Evolutionary conservation across 2,797 vertebrate genomes (phyloP), one percentile per base, ranked within the genome.

Genomic region (Notoglanidium macrostoma): DNA sequence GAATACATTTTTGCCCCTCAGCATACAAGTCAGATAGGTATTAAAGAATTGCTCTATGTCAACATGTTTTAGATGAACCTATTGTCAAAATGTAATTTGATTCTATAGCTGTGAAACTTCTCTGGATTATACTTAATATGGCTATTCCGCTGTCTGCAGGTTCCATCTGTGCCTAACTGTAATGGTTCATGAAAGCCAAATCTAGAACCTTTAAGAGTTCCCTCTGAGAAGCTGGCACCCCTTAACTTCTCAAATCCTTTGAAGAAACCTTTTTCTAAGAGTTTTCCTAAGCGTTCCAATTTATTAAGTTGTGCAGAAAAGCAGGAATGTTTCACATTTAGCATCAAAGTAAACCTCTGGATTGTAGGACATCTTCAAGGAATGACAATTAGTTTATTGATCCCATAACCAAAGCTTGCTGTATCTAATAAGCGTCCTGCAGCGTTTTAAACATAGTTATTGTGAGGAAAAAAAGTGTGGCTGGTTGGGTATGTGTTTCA

Each of bases 381-480:
- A 59, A 80, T 26, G 77, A 80, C 77, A 80, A n/a, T 80, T 61
- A 26, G 77, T 14, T 44, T 40, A 61, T 80, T 59, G 55, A 26
- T 80, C 12, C 29, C 54, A 40, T 40, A 59, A 2, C 4, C 77
- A 79, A 23, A 57, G 55, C 54, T 59, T 40, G 19, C 32, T 79
- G 77, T 57, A 40, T 14, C 57, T 61, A 80, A 80, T 80, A 80
- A 26, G 29, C 5, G 1, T 5, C 51, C 51, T 79, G 14, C 15
- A 5, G 70, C 44, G 0, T 23, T 29, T 77, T 32, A 29, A 54
- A 9, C 49, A 19, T 54, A 54, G n/a, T 77, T 77, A 57, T 23
- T 57, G 29, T 79, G 76, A 57, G n/a, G 49, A 77, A 77, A n/a
- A 55, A 55, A 77, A 15, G 1, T 55, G 49, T 55, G 29, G 23